These are phyloP conservation scores for Heliconius nattereri DNA, from an alignment of 1,140 invertebrate species.

Conservation along the genomic window DNA sequence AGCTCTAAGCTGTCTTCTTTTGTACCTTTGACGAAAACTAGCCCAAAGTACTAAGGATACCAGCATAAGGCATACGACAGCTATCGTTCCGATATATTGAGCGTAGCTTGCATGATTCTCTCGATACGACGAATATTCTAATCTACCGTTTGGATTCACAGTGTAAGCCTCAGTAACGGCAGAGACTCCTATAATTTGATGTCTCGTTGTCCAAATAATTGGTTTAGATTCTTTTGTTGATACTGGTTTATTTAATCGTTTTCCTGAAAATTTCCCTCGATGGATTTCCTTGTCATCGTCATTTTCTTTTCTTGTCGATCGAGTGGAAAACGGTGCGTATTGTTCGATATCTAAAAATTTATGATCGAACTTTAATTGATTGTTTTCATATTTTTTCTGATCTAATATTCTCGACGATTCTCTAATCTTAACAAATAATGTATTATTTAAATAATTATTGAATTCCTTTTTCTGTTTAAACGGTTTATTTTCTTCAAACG, in stretches of 20 bases:
- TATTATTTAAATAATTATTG: constrained; percentile 58
- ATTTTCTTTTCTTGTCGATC: constrained; percentile 45
- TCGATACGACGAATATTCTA: constrained; percentile 69
- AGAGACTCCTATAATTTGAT: constrained; percentile 41
- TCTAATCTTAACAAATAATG: constrained; percentile 46
- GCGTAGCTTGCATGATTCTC: constrained; percentile 56
- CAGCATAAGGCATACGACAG: constrained; percentile 58
- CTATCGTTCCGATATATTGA: constrained; percentile 64
- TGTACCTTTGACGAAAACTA: constrained; percentile 71
- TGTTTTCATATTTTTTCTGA: constrained; percentile 59
- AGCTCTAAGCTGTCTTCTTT: constrained; percentile 67
- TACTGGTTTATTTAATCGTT: constrained; percentile 64
- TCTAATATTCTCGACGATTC: constrained; percentile 59
- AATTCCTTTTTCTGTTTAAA: constrained; percentile 52
- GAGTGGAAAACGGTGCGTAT: constrained; percentile 41
- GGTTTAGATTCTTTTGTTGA: constrained; percentile 39
- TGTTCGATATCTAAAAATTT: constrained; percentile 60
- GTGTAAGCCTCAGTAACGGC: constrained; percentile 45
- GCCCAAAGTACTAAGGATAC: constrained; percentile 76
- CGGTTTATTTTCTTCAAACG: constrained; percentile 29
- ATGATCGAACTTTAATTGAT: constrained; percentile 58
- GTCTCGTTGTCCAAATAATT: constrained; percentile 40
- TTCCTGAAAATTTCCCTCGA: constrained; percentile 52
- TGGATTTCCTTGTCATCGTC: constrained; percentile 34
- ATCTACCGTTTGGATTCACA: constrained; percentile 56